Evolutionary conservation across 2,888 invertebrate genomes (phyloP), one percentile per base, ranked within the genome.

Genomic region (Callyntrura guangdongensis): DNA sequence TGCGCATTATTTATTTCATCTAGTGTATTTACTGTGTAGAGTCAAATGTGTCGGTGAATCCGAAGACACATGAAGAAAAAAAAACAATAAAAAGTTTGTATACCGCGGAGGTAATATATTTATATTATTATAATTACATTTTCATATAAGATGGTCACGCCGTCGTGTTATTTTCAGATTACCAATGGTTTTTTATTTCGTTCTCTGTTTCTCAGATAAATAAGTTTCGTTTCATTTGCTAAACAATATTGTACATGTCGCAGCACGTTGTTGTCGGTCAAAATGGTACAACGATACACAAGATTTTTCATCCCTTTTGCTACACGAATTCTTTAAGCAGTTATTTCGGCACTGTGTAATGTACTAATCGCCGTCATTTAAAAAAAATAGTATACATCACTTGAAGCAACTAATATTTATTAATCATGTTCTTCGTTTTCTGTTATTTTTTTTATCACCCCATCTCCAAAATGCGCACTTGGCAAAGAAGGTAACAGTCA

Each of bases 231-330:
- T 72, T 59, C 86, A 86, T 53, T 67, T 59, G 79, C 77, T 86
- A 86, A 86, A 79, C 59, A 67, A 79, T 67, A 11, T 53, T 22
- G 67, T 61, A 67, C 47, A 79, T 27, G 25, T 56, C 79, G 79
- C 45, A 79, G 79, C 86, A 86, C 86, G 79, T 79, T 36, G 22
- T 77, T 74, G n/a, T 49, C 49, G 49, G 74, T 47, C 47, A 27
- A 49, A n/a, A n/a, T n/a, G n/a, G n/a, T n/a, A n/a, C n/a, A n/a
- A 74, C 14, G 74, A 17, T 45, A n/a, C 14, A 49, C 14, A 74
- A 74, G 49, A 49, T 36, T 25, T 53, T 25, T 53, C 77, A 77
- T 20, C 20, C 20, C 2, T n/a, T 47, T 9, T 47, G 22, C 0
- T 25, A 64, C n/a, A 72, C 2, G 11, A 27, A 45, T 69, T 36